Evolutionary conservation across 2,797 vertebrate species (phyloP), one percentile per base, ranked within the genome.

Genomic region (Acipenser transmontanus): DNA sequence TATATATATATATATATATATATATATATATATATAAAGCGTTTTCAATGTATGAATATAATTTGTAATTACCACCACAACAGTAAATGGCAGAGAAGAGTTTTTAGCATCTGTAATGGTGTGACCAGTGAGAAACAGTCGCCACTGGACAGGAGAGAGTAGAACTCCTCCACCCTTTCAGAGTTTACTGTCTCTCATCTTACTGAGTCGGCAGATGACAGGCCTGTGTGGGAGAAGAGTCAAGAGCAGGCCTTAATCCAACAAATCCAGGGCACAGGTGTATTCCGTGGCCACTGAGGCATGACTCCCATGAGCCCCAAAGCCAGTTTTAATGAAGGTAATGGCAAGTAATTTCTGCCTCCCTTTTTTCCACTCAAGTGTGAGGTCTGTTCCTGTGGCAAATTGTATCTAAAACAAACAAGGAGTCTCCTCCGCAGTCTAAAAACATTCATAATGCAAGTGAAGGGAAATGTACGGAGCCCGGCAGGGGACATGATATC

Each of bases 321-420:
- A 47, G 34, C 34, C 7, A 13, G 7, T 52, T 77, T 72, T 73
- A 68, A 74, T 70, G 47, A 71, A 74, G 67, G 11, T 62, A 48
- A 49, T n/a, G 63, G 10, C 11, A 59, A 59, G 50, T 71, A 47
- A 50, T 69, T 73, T 74, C 67, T 68, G 50, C 70, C 64, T 65
- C 7, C 67, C 56, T 65, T 34, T 67, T 34, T 72, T 62, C 49
- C 8, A 5, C 13, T 68, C 67, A 7, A 7, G 8, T 13, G 10
- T 63, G 5, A 61, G 34, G 34, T 34, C 34, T 34, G 2, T 34
- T 34, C 52, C 57, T 50, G 61, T 65, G 60, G 50, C 62, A 50
- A 52, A 60, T 20, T 47, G 14, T 49, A 68, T 68, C 54, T 62
- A 49, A 68, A 57, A 57, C 11, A 57, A 54, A 57, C 61, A 60